These are phyloP conservation scores for Synanthedon vespiformis DNA, from an alignment of 2,888 invertebrate species.

Conservation along the genomic window DNA sequence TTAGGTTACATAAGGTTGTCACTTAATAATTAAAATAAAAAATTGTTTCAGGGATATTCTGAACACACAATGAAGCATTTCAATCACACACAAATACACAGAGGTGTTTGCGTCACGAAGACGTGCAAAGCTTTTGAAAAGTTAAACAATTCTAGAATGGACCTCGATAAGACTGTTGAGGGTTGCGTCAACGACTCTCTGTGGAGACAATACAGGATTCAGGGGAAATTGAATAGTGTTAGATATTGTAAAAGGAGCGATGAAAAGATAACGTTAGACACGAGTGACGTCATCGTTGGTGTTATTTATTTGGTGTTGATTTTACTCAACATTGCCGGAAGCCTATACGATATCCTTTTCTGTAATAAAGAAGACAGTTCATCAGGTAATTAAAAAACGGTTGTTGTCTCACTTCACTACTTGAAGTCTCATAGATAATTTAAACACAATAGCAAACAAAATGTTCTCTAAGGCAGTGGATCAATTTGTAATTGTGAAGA, in stretches of 20 bases:
- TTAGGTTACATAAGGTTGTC: no score
- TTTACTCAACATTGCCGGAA: conserved; percentile 37
- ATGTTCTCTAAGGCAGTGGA: no score
- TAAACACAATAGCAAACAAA: no score
- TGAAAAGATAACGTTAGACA: conserved; percentile 23
- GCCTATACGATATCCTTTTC: conserved; percentile 29
- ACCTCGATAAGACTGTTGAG: conserved; percentile 31
- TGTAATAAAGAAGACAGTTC: no score
- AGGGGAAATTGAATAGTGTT: conserved; percentile 29
- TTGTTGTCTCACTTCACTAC: no score
- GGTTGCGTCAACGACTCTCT: conserved; percentile 43
- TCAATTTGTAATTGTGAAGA: not conserved
- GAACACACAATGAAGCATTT: conserved; percentile 42
- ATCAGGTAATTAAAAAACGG: conserved; percentile 22
- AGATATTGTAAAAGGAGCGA: conserved; percentile 35
- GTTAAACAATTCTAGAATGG: conserved; percentile 15
- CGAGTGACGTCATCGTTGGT: conserved; percentile 32
- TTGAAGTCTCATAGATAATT: no score
- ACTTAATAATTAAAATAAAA: not conserved
- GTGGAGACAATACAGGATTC: conserved; percentile 32
- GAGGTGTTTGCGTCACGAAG: conserved; percentile 43
- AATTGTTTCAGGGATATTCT: conserved; percentile 45
- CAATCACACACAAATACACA: conserved; percentile 51
- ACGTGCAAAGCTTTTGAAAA: conserved; percentile 28
- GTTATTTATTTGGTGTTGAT: conserved; percentile 35